Evolutionary conservation across 2,888 invertebrate genomes (phyloP).

Genomic region (Lasioglossum vierecki): DNA sequence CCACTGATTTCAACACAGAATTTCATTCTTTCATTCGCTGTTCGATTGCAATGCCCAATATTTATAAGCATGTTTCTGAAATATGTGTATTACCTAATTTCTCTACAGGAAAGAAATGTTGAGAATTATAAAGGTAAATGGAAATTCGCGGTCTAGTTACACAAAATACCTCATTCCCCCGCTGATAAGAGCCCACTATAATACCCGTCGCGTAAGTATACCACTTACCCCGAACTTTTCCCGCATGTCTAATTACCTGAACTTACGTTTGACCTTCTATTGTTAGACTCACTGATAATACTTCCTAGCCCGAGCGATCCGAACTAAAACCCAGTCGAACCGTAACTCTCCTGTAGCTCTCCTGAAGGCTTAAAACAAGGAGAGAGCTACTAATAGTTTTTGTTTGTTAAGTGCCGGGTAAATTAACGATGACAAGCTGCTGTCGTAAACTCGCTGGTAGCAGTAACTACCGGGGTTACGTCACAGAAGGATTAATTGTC

Average conservation of each 20-base stretch:
- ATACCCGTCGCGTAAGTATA: background rate
- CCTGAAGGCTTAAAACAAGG: background rate
- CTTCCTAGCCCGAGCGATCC: background rate
- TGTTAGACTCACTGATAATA: background rate
- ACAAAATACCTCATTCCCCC: background rate
- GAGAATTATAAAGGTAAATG: background rate
- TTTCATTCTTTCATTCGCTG: background rate
- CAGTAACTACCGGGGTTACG: background rate
- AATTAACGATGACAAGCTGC: background rate
- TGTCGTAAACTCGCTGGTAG: background rate
- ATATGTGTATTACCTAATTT: background rate
- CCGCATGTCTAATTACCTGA: background rate
- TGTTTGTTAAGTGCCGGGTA: background rate
- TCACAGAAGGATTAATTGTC: background rate
- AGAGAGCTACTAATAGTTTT: background rate
- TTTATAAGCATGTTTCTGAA: no score
- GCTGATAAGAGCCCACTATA: background rate
- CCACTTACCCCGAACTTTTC: background rate
- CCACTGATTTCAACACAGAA: no score
- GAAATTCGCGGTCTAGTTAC: background rate
- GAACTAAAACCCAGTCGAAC: background rate
- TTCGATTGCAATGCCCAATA: background rate
- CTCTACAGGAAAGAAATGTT: background rate
- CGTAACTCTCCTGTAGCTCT: background rate
- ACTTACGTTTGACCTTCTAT: slow-evolving; percentile 8